Evolutionary conservation across 2,888 invertebrate genomes (phyloP).

Genomic region (Diplazon laetatorius): DNA sequence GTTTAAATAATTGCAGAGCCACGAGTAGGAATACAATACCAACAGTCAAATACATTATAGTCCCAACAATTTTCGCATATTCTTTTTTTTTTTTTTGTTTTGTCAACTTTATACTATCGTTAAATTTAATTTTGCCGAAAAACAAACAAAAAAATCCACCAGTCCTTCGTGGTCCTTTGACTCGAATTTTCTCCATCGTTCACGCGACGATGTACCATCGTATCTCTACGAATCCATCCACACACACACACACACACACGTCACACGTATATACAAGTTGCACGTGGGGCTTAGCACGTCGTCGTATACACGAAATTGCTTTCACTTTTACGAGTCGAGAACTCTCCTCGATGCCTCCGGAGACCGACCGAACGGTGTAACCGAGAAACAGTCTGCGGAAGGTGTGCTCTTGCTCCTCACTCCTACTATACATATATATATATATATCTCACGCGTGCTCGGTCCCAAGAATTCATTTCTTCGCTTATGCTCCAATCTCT

Average conservation of each 20-base stretch:
- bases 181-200: conserved; percentile 46
- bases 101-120: too few species aligned
- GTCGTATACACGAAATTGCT: conserved; percentile 74
- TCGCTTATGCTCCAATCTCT: conserved; percentile 38
- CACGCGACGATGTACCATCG: conserved; percentile 8
- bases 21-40: too few species aligned
- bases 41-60: too few species aligned
- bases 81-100: too few species aligned
- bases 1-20: too few species aligned
- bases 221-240: background rate
- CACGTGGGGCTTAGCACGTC: conserved; percentile 22
- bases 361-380: conserved; percentile 46
- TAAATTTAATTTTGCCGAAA: too few species aligned
- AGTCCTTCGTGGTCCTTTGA: background rate
- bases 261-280: conserved; percentile 13
- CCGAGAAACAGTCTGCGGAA: conserved; percentile 65
- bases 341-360: conserved; percentile 48
- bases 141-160: too few species aligned
- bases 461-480: conserved; percentile 51
- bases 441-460: conserved; percentile 14
- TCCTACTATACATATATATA: background rate
- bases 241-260: background rate
- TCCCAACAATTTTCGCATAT: too few species aligned
- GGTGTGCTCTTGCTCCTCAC: conserved; percentile 39
- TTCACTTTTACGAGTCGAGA: conserved; percentile 77